These are phyloP conservation scores for Diorhabda elongata DNA, from an alignment of 1,140 invertebrate species.

Conservation along the genomic window DNA sequence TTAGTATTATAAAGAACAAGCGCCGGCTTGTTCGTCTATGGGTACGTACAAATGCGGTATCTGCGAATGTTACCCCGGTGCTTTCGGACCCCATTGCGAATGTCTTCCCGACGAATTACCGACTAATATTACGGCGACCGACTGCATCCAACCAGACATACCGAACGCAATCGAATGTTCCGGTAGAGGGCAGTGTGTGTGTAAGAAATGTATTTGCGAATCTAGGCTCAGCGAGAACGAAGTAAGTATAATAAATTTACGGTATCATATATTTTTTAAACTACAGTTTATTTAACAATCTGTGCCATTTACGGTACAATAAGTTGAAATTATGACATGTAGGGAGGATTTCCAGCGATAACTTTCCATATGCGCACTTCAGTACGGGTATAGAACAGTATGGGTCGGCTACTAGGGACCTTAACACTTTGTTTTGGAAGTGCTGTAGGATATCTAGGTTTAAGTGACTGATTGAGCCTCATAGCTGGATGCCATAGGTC, in stretches of 20 bases:
- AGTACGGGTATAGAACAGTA: too few relatives aligned
- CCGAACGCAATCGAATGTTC: slow-evolving; percentile 59
- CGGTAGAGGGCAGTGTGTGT: slow-evolving; percentile 59
- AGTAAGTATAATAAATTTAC: slow-evolving; percentile 14
- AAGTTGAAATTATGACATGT: neutral
- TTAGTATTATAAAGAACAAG: slow-evolving; percentile 46
- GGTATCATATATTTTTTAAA: neutral
- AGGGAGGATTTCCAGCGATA: too few relatives aligned
- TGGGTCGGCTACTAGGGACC: too few relatives aligned
- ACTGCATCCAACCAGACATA: slow-evolving; percentile 55
- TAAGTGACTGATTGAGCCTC: too few relatives aligned
- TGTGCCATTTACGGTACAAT: neutral
- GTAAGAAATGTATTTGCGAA: slow-evolving; percentile 60
- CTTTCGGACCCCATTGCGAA: slow-evolving; percentile 67
- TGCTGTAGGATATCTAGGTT: too few relatives aligned
- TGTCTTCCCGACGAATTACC: slow-evolving; percentile 48
- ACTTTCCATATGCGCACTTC: too few relatives aligned
- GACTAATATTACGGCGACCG: slow-evolving; percentile 25
- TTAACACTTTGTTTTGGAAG: too few relatives aligned
- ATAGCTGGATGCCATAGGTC: too few relatives aligned
- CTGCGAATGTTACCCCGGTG: slow-evolving; percentile 62
- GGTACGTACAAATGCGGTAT: slow-evolving; percentile 68
- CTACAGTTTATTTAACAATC: too few relatives aligned
- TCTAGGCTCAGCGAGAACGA: slow-evolving; percentile 41
- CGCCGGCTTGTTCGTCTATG: slow-evolving; percentile 48